Percentiles rank a stretch among this genome's conserved stretches.
Conservation (phyloP, 2,797 vertebrate species). For the Siniperca obscura region DNA sequence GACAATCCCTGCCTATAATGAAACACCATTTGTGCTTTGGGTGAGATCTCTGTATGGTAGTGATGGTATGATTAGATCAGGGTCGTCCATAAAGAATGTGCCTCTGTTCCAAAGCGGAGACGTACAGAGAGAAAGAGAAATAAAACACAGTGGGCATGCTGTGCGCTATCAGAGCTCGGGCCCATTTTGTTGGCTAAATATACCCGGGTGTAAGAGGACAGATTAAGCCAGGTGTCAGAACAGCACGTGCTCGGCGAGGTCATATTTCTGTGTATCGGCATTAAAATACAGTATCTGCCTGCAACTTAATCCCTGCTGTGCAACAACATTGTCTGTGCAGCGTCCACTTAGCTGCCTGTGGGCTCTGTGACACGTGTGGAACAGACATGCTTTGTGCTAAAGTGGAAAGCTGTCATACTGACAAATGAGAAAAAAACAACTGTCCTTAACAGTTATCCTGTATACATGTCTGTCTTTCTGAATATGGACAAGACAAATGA, state of each 20-base stretch:
- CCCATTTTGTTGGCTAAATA: conserved; percentile 69
- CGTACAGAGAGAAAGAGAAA: neutral
- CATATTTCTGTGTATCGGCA: conserved; percentile 61
- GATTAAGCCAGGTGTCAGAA: conserved; percentile 69
- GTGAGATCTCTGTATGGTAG: conserved; percentile 35
- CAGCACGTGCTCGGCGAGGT: conserved; percentile 59
- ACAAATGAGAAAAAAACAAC: conserved; percentile 9
- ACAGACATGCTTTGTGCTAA: conserved; percentile 20
- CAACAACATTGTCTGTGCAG: conserved; percentile 65
- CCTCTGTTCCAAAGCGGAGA: conserved; percentile 41
- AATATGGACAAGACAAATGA: neutral
- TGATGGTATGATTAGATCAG: conserved; percentile 41
- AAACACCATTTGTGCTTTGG: conserved; percentile 46
- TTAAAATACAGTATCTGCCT: conserved; percentile 69
- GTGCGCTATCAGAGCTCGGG: conserved; percentile 28
- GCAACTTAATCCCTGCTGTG: conserved; percentile 73
- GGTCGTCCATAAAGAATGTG: conserved; percentile 22
- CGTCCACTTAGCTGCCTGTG: conserved; percentile 34
- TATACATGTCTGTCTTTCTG: neutral
- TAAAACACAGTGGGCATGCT: conserved; percentile 13
- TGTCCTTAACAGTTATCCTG: neutral
- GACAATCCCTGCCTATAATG: conserved; percentile 19
- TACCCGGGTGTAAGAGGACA: conserved; percentile 56
- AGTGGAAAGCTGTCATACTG: conserved; percentile 9
- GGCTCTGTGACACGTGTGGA: conserved; percentile 43